Conservation (phyloP, 2,113 vertebrate species). For the Danio rerio region DNA sequence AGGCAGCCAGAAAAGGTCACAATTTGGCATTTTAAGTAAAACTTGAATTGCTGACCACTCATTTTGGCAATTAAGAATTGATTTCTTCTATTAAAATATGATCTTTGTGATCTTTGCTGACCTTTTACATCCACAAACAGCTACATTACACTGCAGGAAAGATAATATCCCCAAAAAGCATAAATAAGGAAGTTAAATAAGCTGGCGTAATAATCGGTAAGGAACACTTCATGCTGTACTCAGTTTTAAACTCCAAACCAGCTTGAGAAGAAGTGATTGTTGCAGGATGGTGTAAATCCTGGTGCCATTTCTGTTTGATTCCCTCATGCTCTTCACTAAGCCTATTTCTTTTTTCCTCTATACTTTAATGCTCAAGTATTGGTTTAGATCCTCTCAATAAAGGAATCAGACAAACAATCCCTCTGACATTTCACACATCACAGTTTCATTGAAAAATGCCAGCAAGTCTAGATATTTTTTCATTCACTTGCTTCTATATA, state of each 20-base stretch:
- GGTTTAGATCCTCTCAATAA: constrained; percentile 49
- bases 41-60: no score
- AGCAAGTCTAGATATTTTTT: background rate
- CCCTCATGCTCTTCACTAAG: constrained; percentile 11
- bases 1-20: no score
- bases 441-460: constrained; percentile 35
- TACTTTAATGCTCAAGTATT: constrained; percentile 43
- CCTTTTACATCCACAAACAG: no score
- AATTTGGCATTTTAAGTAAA: no score
- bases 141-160: no score
- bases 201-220: background rate
- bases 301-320: constrained; percentile 14
- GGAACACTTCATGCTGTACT: background rate
- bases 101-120: no score
- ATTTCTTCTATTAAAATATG: no score
- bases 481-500: background rate
- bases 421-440: constrained; percentile 53
- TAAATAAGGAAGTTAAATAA: background rate
- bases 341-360: background rate
- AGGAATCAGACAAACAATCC: constrained; percentile 35
- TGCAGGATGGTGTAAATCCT: constrained; percentile 30
- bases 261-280: background rate
- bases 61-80: no score
- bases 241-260: background rate
- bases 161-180: no score